Percentiles rank a stretch among this genome's conserved stretches.
Conservation (phyloP, 2,797 vertebrate species). For the Heliangelus exortis region DNA sequence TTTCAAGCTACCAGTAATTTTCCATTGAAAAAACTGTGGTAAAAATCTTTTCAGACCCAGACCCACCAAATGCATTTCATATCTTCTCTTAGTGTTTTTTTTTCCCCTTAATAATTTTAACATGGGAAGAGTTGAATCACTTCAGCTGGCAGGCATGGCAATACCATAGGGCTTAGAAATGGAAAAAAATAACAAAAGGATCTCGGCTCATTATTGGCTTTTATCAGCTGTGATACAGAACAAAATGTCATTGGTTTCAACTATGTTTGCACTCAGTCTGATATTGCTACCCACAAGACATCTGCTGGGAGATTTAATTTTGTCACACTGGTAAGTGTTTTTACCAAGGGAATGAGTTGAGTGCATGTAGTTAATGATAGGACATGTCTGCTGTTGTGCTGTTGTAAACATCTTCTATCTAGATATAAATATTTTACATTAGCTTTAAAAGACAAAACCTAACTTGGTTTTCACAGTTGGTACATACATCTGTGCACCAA, state of each 20-base stretch:
- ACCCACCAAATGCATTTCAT: neutral
- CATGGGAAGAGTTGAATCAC: neutral
- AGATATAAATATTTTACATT: constrained; percentile 39
- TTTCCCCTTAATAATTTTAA: neutral
- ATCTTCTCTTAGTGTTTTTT: neutral
- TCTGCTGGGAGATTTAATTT: constrained; percentile 58
- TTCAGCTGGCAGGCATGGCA: neutral
- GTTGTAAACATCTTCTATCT: constrained; percentile 23
- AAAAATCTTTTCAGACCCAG: neutral
- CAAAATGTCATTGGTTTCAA: constrained; percentile 37
- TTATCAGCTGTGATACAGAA: constrained; percentile 38
- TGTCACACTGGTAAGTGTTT: constrained; percentile 33
- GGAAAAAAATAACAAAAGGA: constrained; percentile 18
- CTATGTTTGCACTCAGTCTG: constrained; percentile 55
- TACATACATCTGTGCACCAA: neutral
- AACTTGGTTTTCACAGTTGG: neutral
- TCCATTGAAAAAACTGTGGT: neutral
- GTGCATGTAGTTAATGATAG: neutral
- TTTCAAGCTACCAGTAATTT: neutral
- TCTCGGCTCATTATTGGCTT: constrained; percentile 1
- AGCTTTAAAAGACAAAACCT: constrained; percentile 7
- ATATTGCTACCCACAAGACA: constrained; percentile 59
- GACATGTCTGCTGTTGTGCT: neutral
- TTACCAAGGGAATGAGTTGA: constrained; percentile 35
- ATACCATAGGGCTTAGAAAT: neutral